Conservation (phyloP, 2,888 invertebrate species). For the Xestoiulus laeticollis region DNA sequence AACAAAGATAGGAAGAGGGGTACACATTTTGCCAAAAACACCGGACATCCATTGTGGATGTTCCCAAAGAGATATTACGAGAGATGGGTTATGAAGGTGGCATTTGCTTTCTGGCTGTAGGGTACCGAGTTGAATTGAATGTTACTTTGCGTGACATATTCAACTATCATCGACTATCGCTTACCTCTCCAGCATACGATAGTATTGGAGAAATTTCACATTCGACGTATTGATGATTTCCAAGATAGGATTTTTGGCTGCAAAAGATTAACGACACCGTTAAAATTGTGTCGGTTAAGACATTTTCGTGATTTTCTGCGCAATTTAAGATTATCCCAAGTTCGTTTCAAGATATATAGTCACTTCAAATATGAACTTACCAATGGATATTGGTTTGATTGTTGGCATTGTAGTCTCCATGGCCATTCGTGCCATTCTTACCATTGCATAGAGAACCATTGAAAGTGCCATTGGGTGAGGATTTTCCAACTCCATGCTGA, state of each 20-base stretch:
- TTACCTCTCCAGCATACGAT: constrained; percentile 86
- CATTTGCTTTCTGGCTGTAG: too few relatives aligned
- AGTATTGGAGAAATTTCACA: constrained; percentile 92
- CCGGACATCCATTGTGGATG: too few relatives aligned
- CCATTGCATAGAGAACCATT: constrained; percentile 48
- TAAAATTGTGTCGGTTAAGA: constrained; percentile 39
- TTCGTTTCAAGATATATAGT: background rate
- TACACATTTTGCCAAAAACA: too few relatives aligned
- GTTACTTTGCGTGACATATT: too few relatives aligned
- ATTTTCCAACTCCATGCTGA: constrained; percentile 50
- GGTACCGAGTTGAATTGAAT: too few relatives aligned
- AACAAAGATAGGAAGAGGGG: too few relatives aligned
- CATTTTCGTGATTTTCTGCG: background rate
- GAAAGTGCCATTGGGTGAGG: constrained; percentile 47
- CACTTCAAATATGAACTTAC: constrained; percentile 47
- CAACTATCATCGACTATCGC: too few relatives aligned
- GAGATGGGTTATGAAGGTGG: too few relatives aligned
- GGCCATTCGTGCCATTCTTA: constrained; percentile 46
- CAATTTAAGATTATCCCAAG: background rate
- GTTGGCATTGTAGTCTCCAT: constrained; percentile 46
- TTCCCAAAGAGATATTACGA: too few relatives aligned
- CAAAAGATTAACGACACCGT: constrained; percentile 56
- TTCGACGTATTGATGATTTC: constrained; percentile 63
- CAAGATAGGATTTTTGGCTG: constrained; percentile 64
- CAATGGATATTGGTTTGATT: constrained; percentile 50